Base-by-base conservation (phyloP, 2,888 invertebrate genomes). In the Brachylomia viminalis region DNA sequence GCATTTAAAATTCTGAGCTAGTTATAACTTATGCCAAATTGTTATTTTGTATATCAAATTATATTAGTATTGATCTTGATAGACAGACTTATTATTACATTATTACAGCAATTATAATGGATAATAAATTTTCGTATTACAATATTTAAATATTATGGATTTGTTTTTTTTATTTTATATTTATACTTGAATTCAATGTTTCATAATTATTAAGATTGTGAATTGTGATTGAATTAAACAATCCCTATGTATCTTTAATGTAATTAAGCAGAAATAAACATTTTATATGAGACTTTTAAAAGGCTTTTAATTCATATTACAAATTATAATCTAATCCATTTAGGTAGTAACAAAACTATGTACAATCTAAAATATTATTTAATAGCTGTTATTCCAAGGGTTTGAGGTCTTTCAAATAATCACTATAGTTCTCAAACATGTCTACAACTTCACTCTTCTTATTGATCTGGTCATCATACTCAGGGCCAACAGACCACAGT, bases 401-500 rank as follows among this genome's bases (percentile, higher is more conserved):
- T 92, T 97, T 96, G 59, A 98, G 92, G 89, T 97, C 97, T 89
- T 97, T 95, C 67, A 98, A 95, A 87, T 97, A 97, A 65, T 97
- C 92, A 81, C 97, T 97, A 91, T 98, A 98, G 90, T 97, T 97
- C 87, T 98, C 97, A 88, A 98, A 97, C 80, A 98, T 97, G 85
- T 97, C 97, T 3, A 97, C 94, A 45, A 98, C 93, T 69, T 97
- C 97, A 94, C 97, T 97, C 20, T 96, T 97, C 90, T 97, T 97
- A 87, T 97, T 97, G 47, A 94, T 97, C 91, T 98, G 97, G 62
- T 97, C 97, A 93, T 99, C 99, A 96, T 97, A 98, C 90, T 98
- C 97, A 0, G 97, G 95, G 3, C 99, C 99, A 30, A 99, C 97
- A 58, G 98, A 97, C 99, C 99, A 99, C 54, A 99, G 95, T 0